phyloP scores from a whole-genome alignment of 2,797 vertebrate species.

The Malurus leucopterus region DNA sequence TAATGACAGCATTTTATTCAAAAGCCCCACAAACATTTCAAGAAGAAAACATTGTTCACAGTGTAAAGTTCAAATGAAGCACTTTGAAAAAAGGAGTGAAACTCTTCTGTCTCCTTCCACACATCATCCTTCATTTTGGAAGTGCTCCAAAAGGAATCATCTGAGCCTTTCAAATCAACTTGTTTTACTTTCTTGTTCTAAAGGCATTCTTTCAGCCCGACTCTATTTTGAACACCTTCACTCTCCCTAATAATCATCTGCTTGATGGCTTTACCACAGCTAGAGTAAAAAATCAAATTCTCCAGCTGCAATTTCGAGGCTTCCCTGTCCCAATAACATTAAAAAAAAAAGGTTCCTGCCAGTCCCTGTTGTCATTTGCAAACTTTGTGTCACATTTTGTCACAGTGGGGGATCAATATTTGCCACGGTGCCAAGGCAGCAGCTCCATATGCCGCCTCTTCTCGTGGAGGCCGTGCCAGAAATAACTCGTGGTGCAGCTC shows the following conservation, averaged over 20 bases:
- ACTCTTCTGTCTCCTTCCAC: not conserved
- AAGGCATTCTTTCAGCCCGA: not conserved
- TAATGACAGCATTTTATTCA: not conserved
- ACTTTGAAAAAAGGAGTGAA: not conserved
- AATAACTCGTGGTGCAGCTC: rapidly evolving
- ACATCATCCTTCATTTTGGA: not conserved
- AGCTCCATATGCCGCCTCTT: not conserved
- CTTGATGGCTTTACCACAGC: not conserved
- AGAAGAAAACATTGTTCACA: not conserved
- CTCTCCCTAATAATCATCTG: not conserved
- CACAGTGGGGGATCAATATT: conserved; percentile 37
- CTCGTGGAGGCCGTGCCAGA: not conserved
- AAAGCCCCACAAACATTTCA: not conserved
- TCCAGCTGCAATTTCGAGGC: not conserved
- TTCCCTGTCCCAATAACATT: not conserved
- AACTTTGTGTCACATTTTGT: conserved; percentile 6
- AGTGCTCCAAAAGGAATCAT: not conserved
- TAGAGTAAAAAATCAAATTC: not conserved
- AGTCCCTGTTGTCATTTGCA: not conserved
- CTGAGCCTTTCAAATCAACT: not conserved
- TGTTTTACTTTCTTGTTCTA: not conserved
- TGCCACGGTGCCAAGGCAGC: not conserved
- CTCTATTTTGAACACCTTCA: not conserved
- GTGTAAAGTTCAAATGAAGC: not conserved
- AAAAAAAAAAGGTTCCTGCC: not conserved